Evolutionary conservation across 1,140 invertebrate species (phyloP).

Genomic region (Cotesia glomerata): DNA sequence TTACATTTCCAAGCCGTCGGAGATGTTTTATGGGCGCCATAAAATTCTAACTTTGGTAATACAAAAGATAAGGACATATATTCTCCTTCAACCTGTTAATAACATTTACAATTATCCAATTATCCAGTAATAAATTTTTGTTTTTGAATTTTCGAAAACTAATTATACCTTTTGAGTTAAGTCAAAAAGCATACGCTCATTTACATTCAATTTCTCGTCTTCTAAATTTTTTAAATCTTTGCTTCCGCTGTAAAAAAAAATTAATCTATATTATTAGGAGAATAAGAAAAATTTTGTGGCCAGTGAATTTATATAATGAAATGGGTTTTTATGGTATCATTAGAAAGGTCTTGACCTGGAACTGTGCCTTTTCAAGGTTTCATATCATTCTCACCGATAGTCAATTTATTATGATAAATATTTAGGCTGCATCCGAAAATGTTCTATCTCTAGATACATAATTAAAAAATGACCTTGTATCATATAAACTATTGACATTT

Average conservation of each 20-base stretch:
- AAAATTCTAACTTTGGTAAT: conserved; percentile 36
- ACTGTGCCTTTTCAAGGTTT: too few relatives aligned
- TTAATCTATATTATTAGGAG: neutral
- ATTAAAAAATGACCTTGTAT: too few relatives aligned
- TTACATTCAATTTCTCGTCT: conserved; percentile 3
- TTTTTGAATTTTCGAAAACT: neutral
- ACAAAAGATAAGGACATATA: conserved; percentile 38
- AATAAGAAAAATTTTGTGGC: neutral
- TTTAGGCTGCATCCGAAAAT: too few relatives aligned
- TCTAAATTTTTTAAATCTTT: conserved; percentile 7
- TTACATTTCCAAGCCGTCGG: conserved; percentile 29
- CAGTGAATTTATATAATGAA: neutral
- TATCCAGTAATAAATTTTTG: neutral
- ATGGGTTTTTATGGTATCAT: too few relatives aligned
- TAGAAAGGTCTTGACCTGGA: too few relatives aligned
- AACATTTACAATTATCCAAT: neutral
- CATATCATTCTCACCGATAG: too few relatives aligned
- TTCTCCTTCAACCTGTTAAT: conserved; percentile 30
- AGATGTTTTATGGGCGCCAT: conserved; percentile 4
- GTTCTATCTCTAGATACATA: too few relatives aligned
- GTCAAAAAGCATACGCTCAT: conserved; percentile 3
- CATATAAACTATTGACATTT: too few relatives aligned
- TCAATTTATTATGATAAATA: too few relatives aligned
- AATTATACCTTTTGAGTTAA: conserved; percentile 2
- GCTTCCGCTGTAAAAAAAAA: conserved; percentile 11